Evolutionary conservation across 1,140 invertebrate species (phyloP).

Genomic region (Bombus terrestris): DNA sequence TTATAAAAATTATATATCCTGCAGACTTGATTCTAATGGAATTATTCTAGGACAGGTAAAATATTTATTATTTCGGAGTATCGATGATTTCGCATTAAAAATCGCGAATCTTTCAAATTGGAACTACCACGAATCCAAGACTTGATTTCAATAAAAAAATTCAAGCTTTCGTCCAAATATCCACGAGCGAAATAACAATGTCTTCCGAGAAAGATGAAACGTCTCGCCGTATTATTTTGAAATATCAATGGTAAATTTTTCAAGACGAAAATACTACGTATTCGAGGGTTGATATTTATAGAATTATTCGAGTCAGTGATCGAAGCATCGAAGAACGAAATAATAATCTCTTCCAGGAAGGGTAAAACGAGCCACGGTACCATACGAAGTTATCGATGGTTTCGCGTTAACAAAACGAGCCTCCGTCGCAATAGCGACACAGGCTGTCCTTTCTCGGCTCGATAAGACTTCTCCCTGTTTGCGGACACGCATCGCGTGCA

Average conservation of each 20-base stretch:
- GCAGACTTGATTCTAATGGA: no score
- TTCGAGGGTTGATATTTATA: neutral
- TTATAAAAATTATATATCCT: neutral
- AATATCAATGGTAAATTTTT: neutral
- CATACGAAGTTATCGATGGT: neutral
- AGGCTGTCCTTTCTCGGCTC: neutral
- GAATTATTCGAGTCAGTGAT: neutral
- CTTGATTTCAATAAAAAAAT: no score
- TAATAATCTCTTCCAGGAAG: neutral
- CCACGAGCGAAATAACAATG: neutral
- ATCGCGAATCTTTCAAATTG: neutral
- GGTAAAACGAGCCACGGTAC: neutral
- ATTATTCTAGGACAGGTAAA: no score
- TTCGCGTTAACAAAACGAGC: conserved; percentile 40
- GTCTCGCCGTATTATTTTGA: neutral
- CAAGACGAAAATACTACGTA: neutral
- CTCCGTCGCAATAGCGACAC: conserved; percentile 9
- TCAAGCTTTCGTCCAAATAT: no score
- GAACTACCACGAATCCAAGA: no score
- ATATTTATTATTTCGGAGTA: no score
- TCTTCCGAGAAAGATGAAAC: neutral
- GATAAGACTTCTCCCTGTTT: conserved; percentile 50
- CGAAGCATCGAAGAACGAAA: neutral
- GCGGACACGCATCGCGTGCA: conserved; percentile 36
- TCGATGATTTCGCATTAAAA: no score